Conservation (phyloP, 2,113 vertebrate species). For the Oreochromis niloticus region DNA sequence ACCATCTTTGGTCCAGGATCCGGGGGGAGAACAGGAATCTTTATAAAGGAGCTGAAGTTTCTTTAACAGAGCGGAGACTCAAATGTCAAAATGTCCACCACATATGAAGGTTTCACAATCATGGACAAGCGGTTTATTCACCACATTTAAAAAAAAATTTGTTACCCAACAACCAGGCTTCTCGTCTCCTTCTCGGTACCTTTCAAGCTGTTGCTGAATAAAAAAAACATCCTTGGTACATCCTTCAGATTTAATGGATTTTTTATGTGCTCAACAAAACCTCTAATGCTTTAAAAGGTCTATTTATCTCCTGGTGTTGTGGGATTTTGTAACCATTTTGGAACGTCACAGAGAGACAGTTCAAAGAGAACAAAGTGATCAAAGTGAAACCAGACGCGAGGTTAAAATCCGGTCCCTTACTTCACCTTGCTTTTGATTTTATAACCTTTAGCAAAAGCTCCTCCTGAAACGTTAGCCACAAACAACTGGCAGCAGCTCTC, state of each 20-base stretch:
- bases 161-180: background rate
- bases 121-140: background rate
- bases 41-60: background rate
- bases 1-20: background rate
- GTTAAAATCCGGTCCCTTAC: background rate
- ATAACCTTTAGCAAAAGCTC: background rate
- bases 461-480: background rate
- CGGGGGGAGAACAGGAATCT: rapidly evolving
- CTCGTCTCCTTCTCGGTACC: background rate
- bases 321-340: background rate
- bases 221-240: background rate
- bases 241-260: background rate
- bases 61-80: background rate
- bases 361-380: background rate
- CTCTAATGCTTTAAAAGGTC: background rate
- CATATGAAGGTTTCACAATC: background rate
- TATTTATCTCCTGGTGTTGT: background rate
- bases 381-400: background rate
- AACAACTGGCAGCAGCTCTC: background rate
- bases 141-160: background rate
- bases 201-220: background rate
- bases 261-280: background rate
- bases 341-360: background rate
- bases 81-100: background rate
- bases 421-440: constrained; percentile 23